These are phyloP conservation scores for Orcinus orca DNA, from an alignment of 2,113 vertebrate genomes.

Conservation along the genomic window DNA sequence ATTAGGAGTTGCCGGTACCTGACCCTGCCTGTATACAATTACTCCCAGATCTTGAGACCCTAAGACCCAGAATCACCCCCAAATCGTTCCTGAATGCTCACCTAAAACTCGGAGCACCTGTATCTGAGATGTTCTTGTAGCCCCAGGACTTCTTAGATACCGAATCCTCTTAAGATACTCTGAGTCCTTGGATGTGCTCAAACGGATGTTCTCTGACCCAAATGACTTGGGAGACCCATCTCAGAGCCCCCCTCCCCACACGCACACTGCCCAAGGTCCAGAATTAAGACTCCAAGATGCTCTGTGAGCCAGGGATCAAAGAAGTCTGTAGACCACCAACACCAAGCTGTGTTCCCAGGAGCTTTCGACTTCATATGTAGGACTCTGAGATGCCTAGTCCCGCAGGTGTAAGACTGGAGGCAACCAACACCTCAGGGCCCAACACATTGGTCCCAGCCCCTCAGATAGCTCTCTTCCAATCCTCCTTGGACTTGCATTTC, in stretches of 20 bases:
- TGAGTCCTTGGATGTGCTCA: neutral
- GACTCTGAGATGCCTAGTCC: neutral
- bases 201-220: neutral
- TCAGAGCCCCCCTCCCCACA: neutral
- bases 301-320: neutral
- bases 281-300: neutral
- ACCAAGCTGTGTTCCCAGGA: neutral
- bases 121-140: neutral
- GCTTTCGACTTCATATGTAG: neutral
- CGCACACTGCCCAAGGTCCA: neutral
- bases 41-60: slow-evolving; percentile 26
- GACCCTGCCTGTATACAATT: neutral
- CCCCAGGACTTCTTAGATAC: neutral
- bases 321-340: neutral
- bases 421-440: neutral
- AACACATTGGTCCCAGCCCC: neutral
- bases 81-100: neutral
- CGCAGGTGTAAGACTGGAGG: neutral
- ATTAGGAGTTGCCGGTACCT: slow-evolving; percentile 22
- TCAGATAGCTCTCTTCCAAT: neutral
- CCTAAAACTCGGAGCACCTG: neutral
- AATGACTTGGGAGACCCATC: neutral
- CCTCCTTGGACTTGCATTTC: neutral
- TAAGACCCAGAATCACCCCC: neutral
- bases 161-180: slow-evolving; percentile 8